phyloP scores from a whole-genome alignment of 35 echinoderm and acorn worm species.

The Ophiothrix spiculata region DNA sequence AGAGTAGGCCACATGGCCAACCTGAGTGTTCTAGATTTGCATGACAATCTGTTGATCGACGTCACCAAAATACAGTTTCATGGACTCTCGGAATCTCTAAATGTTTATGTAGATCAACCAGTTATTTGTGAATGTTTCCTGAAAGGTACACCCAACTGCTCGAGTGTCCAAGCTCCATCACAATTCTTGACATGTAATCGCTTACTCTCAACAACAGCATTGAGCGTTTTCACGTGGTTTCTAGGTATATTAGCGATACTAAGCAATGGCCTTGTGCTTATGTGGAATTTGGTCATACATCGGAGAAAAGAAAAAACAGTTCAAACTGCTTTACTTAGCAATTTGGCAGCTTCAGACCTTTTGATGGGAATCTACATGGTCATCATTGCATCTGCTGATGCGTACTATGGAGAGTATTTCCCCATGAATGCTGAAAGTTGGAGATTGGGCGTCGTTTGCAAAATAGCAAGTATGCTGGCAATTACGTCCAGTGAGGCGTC shows the following conservation, averaged over 20 bases:
- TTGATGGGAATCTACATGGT: conserved; percentile 73
- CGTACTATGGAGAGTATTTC: conserved; percentile 39
- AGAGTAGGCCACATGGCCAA: background rate
- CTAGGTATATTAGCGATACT: background rate
- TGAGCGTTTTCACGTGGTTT: background rate
- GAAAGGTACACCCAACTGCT: background rate
- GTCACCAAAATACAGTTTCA: background rate
- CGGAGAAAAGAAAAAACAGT: background rate
- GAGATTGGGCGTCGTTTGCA: conserved; percentile 37
- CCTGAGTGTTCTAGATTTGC: background rate
- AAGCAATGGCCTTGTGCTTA: background rate
- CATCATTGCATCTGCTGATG: conserved; percentile 51
- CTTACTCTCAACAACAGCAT: background rate
- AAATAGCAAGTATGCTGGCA: conserved; percentile 46
- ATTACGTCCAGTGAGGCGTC: conserved; percentile 60
- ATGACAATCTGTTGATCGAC: background rate
- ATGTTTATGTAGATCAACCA: background rate
- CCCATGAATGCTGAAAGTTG: conserved; percentile 43
- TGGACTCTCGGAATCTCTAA: background rate
- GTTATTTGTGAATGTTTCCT: background rate
- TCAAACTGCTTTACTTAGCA: conserved; percentile 34
- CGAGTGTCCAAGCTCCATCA: background rate
- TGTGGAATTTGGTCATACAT: background rate
- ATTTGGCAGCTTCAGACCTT: conserved; percentile 61
- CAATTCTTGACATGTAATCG: background rate